phyloP scores from a whole-genome alignment of 2,113 vertebrate species.

The Orientallactaga bullata region DNA sequence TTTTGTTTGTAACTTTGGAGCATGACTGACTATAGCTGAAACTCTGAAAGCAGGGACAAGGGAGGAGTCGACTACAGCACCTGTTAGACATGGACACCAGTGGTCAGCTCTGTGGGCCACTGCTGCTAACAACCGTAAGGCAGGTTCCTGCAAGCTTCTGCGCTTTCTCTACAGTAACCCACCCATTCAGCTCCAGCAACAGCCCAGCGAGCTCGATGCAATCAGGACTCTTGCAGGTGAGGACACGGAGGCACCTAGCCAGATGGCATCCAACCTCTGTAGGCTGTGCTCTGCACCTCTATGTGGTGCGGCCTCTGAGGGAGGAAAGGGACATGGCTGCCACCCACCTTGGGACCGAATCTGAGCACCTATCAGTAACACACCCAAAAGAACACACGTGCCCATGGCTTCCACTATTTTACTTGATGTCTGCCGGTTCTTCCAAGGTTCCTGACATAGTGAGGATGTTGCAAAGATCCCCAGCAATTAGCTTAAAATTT shows the following conservation, averaged over 20 bases:
- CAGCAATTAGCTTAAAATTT: slow-evolving; percentile 30
- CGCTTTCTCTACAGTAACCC: not conserved
- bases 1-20: not conserved
- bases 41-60: not conserved
- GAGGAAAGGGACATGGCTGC: not conserved
- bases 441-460: slow-evolving; percentile 50
- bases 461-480: slow-evolving; percentile 8
- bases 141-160: no score
- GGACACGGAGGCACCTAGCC: not conserved
- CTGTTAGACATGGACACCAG: not conserved
- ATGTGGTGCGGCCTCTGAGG: not conserved
- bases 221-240: not conserved
- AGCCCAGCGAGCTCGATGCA: accelerated
- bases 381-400: not conserved
- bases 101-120: not conserved
- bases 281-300: not conserved
- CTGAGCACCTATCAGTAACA: not conserved
- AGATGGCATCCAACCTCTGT: not conserved
- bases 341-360: not conserved
- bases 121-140: not conserved
- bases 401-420: not conserved
- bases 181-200: not conserved
- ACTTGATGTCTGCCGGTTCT: slow-evolving; percentile 18
- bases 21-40: not conserved
- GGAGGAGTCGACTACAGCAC: not conserved